A percentile compares a stretch with the other conserved stretches of the same genome.
phyloP scores from a whole-genome alignment of 2,797 vertebrate genomes.

The Momotus momota region DNA sequence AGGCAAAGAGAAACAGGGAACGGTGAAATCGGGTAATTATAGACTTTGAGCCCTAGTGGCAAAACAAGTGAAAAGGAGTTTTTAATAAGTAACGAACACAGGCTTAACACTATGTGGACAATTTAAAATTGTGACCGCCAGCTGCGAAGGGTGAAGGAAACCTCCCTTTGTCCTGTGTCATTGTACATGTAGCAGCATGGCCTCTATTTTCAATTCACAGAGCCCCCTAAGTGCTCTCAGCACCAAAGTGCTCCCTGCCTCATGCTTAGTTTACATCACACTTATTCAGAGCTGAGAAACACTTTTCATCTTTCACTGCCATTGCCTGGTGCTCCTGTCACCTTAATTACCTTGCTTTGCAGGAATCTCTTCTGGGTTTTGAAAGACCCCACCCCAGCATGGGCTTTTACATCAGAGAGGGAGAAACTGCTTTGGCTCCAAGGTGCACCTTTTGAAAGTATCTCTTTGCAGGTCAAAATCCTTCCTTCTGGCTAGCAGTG shows the following conservation, averaged over 20 bases:
- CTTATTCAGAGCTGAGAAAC: not conserved
- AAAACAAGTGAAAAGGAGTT: not conserved
- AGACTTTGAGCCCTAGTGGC: not conserved
- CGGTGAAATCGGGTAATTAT: rapidly evolving
- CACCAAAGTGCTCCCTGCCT: not conserved
- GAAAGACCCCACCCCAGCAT: not conserved
- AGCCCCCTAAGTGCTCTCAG: not conserved
- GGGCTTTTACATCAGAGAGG: not conserved
- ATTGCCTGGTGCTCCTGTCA: not conserved
- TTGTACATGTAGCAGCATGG: too few species aligned
- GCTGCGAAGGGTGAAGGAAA: not conserved
- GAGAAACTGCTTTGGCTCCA: not conserved
- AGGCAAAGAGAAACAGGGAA: not conserved
- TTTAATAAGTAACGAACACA: not conserved
- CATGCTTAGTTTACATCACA: rapidly evolving
- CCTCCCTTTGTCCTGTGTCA: not conserved
- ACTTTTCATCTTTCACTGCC: not conserved
- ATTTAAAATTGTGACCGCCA: not conserved
- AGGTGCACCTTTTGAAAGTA: not conserved
- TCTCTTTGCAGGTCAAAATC: not conserved
- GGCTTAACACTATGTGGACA: not conserved
- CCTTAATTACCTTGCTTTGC: not conserved
- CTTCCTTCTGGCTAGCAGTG: not conserved
- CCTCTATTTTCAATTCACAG: not conserved
- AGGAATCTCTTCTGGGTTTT: not conserved